Conservation (phyloP, 2,888 invertebrate genomes). For the Zootermopsis nevadensis region DNA sequence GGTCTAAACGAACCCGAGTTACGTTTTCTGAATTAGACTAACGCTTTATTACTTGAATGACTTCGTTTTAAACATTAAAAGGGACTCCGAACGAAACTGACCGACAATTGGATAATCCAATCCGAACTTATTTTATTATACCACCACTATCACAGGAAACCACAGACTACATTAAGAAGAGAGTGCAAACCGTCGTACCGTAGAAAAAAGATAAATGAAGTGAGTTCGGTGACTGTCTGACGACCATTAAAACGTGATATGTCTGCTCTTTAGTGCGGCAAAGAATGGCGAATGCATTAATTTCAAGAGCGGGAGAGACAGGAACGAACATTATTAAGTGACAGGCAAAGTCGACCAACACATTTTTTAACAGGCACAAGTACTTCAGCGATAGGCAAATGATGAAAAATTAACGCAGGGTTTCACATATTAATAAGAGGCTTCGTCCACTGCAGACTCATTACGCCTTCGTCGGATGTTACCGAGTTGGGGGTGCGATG, state of each 20-base stretch:
- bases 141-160: too few species aligned
- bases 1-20: too few species aligned
- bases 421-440: slow-evolving; percentile 20
- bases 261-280: neutral
- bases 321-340: neutral
- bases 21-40: too few species aligned
- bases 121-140: too few species aligned
- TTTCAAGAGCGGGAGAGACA: neutral
- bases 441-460: slow-evolving; percentile 5
- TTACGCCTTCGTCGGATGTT: neutral
- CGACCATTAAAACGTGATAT: neutral
- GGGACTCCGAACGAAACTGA: too few species aligned
- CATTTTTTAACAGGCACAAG: neutral
- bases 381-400: slow-evolving; percentile 9
- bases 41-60: too few species aligned
- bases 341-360: neutral
- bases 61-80: too few species aligned
- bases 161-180: too few species aligned
- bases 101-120: too few species aligned
- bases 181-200: too few species aligned
- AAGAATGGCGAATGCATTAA: neutral
- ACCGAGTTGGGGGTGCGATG: too few species aligned
- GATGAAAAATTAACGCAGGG: slow-evolving; percentile 23
- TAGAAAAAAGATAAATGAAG: too few species aligned
- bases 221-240: neutral